Conservation (phyloP, 2,113 vertebrate genomes). For the Hippopotamus amphibius region DNA sequence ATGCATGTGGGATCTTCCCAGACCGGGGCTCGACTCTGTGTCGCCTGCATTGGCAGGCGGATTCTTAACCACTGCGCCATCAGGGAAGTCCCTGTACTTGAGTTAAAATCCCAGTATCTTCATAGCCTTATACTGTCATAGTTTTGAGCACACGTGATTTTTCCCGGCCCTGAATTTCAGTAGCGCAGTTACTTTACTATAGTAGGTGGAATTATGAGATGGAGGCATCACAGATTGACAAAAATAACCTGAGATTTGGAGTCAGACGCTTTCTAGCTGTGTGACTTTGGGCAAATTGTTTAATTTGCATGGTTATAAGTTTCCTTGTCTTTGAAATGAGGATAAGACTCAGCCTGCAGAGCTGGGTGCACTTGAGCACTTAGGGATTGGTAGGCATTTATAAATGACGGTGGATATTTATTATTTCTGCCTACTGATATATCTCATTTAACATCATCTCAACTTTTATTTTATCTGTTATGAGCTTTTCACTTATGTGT, state of each 20-base stretch:
- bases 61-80: too few relatives aligned
- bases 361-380: neutral
- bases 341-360: neutral
- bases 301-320: neutral
- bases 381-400: neutral
- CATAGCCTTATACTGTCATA: neutral
- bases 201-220: neutral
- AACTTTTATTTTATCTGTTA: neutral
- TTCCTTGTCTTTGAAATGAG: neutral
- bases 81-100: too few relatives aligned
- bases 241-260: neutral
- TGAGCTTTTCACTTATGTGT: conserved; percentile 8
- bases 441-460: neutral
- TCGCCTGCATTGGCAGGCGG: too few relatives aligned
- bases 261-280: neutral
- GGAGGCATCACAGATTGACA: neutral
- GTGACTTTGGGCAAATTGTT: neutral
- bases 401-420: neutral
- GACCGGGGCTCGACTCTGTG: too few relatives aligned
- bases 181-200: neutral
- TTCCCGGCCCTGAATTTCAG: neutral
- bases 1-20: too few relatives aligned
- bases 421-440: neutral
- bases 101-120: neutral
- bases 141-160: neutral